Conservation (phyloP, 2,113 vertebrate genomes). For the Platichthys stellatus region DNA sequence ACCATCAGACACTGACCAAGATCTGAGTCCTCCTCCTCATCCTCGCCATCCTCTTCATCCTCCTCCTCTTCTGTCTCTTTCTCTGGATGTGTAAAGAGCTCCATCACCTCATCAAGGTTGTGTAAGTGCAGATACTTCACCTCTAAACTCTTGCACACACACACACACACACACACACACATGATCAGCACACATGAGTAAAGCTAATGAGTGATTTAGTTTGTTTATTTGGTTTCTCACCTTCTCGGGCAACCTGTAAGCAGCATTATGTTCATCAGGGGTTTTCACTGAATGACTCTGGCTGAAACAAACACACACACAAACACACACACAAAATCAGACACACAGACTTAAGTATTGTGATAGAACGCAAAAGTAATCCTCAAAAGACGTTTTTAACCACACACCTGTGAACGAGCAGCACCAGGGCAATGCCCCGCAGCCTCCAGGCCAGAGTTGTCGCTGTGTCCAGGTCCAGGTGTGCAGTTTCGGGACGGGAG, state of each 20-base stretch:
- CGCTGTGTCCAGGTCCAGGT: constrained; percentile 86
- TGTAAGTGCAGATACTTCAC: constrained; percentile 87
- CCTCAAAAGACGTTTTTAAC: too few species aligned
- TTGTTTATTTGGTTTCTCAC: constrained; percentile 41
- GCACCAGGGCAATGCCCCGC: constrained; percentile 87
- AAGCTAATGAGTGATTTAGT: not conserved
- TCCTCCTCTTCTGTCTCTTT: constrained; percentile 63
- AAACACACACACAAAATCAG: not conserved
- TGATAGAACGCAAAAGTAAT: too few species aligned
- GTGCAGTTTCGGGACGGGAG: constrained; percentile 84
- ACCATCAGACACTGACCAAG: constrained; percentile 50
- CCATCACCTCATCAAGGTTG: constrained; percentile 85
- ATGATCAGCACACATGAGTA: not conserved
- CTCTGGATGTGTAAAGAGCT: constrained; percentile 78
- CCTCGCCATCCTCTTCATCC: constrained; percentile 34
- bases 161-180: constrained; percentile 17
- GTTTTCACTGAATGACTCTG: constrained; percentile 75
- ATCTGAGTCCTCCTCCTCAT: constrained; percentile 63
- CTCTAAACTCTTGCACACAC: constrained; percentile 76
- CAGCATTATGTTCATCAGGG: constrained; percentile 74
- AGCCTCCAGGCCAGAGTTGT: constrained; percentile 88
- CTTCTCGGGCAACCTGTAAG: constrained; percentile 78
- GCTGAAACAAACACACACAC: constrained; percentile 57
- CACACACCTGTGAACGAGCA: constrained; percentile 89
- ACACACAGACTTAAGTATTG: too few species aligned